These are phyloP conservation scores for Coelinius sp. DNA, from an alignment of 2,888 invertebrate species.

Conservation along the genomic window DNA sequence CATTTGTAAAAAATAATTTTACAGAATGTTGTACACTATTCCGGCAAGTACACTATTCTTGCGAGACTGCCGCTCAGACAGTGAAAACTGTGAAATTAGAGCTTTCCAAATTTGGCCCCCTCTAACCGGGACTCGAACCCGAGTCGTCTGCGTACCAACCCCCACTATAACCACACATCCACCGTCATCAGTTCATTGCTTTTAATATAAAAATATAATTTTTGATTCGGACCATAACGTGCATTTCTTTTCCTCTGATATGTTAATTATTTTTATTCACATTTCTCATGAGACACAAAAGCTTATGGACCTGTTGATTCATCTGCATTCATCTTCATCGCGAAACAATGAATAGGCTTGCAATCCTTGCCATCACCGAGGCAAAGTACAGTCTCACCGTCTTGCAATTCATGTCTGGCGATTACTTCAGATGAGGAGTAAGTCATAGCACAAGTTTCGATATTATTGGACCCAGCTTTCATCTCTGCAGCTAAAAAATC, in stretches of 20 bases:
- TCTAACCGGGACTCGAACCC: no score
- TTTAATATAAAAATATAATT: constrained; percentile 15
- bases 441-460: constrained; percentile 46
- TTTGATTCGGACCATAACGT: not conserved
- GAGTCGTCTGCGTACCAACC: no score
- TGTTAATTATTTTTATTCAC: not conserved
- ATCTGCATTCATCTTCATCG: constrained; percentile 50
- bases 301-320: constrained; percentile 43
- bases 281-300: not conserved
- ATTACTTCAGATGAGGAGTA: constrained; percentile 50
- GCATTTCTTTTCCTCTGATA: not conserved
- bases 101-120: no score
- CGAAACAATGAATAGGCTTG: constrained; percentile 53
- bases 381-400: constrained; percentile 53
- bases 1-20: constrained; percentile 10
- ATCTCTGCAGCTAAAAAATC: constrained; percentile 23
- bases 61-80: no score
- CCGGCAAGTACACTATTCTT: not conserved
- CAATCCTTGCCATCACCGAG: constrained; percentile 53
- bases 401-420: constrained; percentile 48
- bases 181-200: no score
- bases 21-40: not conserved
- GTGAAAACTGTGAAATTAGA: no score
- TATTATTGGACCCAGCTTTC: constrained; percentile 35
- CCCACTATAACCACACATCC: no score